Base-by-base conservation (phyloP, 2,797 vertebrate species). In the Ciconia nigra region DNA sequence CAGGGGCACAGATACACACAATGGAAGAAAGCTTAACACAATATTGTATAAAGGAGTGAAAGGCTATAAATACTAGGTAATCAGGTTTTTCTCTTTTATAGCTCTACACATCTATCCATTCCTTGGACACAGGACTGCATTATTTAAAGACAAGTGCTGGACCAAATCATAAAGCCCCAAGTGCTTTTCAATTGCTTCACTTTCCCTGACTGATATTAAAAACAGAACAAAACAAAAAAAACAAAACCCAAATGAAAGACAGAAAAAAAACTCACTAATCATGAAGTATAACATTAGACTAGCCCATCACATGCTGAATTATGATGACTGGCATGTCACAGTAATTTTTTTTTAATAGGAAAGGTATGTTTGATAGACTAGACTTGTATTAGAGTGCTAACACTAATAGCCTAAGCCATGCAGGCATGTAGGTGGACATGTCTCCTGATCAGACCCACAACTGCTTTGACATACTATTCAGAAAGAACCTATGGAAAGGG, bases 111-210 rank as follows among this genome's bases (percentile, higher is more conserved):
- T 57, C 62, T 86, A 62, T 74, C 74, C 29, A 28, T 83, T 93
- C 41, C 77, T 82, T 73, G 79, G 51, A 25, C 69, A 70, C 13
- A 22, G 62, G 62, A 82, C 49, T 66, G 57, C 37, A 63, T 63
- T 94, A 87, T 95, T 95, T 83, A 87, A 96, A 96, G 81, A 76
- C 63, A 94, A 77, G 70, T 2, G 3, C 54, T 61, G 51, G 69
- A 73, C 46, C 96, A 87, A 59, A 88, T 83, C 10, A 2, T 89
- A 62, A 97, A 95, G 37, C 18, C 94, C 49, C 74, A 83, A 96
- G 51, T 55, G 65, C 37, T 89, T 93, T 62, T 93, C 89, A 89
- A 58, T 62, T 86, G 66, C 59, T 28, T 89, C 47, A 29, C 46
- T 33, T 76, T 96, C 65, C 71, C 39, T 63, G 26, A 33, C 7